Percentiles rank a stretch among this genome's conserved stretches.
phyloP scores from a whole-genome alignment of 1,140 invertebrate species.

The Rhyacophila brunnea region DNA sequence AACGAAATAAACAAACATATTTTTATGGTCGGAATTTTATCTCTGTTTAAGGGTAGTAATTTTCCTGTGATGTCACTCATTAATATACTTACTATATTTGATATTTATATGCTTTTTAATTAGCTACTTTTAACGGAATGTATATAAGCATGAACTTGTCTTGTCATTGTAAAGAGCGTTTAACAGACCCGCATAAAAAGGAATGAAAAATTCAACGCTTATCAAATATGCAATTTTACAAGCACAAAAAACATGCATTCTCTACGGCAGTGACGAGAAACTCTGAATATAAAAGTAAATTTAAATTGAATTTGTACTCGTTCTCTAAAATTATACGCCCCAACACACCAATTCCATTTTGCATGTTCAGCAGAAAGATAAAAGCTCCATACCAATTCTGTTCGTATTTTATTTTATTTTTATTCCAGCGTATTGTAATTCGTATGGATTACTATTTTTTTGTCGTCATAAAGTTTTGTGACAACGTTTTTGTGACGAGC shows the following conservation, averaged over 20 bases:
- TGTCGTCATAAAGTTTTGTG: slow-evolving; percentile 31
- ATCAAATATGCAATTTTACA: slow-evolving; percentile 6
- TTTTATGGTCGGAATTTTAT: too few relatives aligned
- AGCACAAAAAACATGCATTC: slow-evolving; percentile 4
- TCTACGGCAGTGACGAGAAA: slow-evolving; percentile 13
- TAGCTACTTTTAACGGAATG: too few relatives aligned
- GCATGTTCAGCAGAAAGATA: slow-evolving; percentile 33
- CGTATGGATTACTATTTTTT: slow-evolving; percentile 23
- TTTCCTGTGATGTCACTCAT: too few relatives aligned
- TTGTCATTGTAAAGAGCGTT: background rate
- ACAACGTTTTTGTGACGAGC: slow-evolving; percentile 21
- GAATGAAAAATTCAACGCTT: background rate
- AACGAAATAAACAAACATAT: too few relatives aligned
- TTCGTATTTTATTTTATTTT: slow-evolving; percentile 16
- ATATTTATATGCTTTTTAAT: too few relatives aligned
- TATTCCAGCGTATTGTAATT: slow-evolving; percentile 21
- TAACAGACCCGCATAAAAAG: too few relatives aligned
- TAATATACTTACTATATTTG: too few relatives aligned
- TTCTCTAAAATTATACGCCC: slow-evolving; percentile 32
- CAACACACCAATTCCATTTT: slow-evolving; percentile 32
- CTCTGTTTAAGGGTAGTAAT: too few relatives aligned
- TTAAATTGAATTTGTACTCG: slow-evolving; percentile 34
- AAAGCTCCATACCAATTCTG: slow-evolving; percentile 18
- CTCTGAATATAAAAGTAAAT: slow-evolving; percentile 34
- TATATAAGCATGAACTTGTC: too few relatives aligned